Conservation (phyloP, 2,113 vertebrate species). For the Cyanoramphus novaezelandiae region DNA sequence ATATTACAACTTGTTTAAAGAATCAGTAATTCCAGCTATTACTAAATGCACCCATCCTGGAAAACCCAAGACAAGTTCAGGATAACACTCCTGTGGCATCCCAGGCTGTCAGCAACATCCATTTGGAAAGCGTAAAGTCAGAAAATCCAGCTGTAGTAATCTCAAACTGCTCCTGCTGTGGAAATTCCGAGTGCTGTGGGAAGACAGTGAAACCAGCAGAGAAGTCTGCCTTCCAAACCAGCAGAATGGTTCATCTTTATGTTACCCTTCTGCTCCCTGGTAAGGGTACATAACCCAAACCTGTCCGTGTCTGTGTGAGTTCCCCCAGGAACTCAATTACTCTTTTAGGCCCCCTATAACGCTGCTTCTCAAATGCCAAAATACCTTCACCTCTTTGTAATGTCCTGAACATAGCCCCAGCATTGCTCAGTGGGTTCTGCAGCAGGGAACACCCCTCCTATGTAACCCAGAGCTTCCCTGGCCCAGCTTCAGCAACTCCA, state of each 20-base stretch:
- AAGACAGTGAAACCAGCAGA: neutral
- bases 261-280: neutral
- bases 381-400: neutral
- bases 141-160: neutral
- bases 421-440: neutral
- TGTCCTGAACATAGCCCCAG: neutral
- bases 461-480: fast-evolving
- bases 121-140: neutral
- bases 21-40: neutral
- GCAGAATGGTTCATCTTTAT: neutral
- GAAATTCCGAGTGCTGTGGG: neutral
- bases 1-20: neutral
- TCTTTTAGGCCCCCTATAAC: neutral
- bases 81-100: neutral
- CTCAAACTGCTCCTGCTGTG: neutral
- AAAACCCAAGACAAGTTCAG: neutral
- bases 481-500: neutral
- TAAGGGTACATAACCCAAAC: neutral
- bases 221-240: neutral
- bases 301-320: neutral
- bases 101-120: neutral
- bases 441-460: neutral
- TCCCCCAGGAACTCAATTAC: neutral
- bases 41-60: neutral
- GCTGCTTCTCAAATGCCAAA: neutral